phyloP scores from a whole-genome alignment of 2,888 invertebrate genomes.

The Catocala sponsa region DNA sequence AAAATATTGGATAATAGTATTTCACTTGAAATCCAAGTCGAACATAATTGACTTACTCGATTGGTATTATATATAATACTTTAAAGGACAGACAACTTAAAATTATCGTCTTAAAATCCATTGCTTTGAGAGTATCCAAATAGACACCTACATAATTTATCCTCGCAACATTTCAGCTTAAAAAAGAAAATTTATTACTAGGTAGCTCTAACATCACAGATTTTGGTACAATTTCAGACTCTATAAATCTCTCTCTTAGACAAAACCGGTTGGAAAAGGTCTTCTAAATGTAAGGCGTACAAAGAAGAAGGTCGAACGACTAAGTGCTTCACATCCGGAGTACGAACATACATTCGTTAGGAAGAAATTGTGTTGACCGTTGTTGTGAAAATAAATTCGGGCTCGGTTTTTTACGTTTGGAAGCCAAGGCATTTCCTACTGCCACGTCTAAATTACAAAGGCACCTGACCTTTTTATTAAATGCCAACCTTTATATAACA shows the following conservation, averaged over 20 bases:
- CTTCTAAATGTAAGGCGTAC: constrained; percentile 49
- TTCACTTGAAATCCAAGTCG: too few species aligned
- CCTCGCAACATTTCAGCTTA: background rate
- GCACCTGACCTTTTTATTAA: constrained; percentile 17
- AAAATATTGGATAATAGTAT: too few species aligned
- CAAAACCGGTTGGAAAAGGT: constrained; percentile 45
- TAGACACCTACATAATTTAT: background rate
- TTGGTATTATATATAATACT: too few species aligned
- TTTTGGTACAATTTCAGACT: constrained; percentile 11
- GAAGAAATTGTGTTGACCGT: constrained; percentile 46
- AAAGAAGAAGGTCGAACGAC: constrained; percentile 32
- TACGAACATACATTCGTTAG: constrained; percentile 47
- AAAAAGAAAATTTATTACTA: background rate
- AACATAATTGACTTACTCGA: too few species aligned
- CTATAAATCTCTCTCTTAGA: constrained; percentile 47
- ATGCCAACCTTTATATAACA: constrained; percentile 22
- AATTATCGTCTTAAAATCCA: too few species aligned
- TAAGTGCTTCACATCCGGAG: constrained; percentile 54
- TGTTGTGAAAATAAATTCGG: constrained; percentile 42
- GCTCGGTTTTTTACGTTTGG: constrained; percentile 24
- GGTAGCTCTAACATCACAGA: background rate
- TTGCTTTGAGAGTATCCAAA: too few species aligned
- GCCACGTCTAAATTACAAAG: constrained; percentile 16
- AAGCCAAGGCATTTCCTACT: constrained; percentile 30
- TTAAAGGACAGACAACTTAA: too few species aligned